phyloP scores from a whole-genome alignment of 2,113 vertebrate genomes.

The Girardinichthys multiradiatus region DNA sequence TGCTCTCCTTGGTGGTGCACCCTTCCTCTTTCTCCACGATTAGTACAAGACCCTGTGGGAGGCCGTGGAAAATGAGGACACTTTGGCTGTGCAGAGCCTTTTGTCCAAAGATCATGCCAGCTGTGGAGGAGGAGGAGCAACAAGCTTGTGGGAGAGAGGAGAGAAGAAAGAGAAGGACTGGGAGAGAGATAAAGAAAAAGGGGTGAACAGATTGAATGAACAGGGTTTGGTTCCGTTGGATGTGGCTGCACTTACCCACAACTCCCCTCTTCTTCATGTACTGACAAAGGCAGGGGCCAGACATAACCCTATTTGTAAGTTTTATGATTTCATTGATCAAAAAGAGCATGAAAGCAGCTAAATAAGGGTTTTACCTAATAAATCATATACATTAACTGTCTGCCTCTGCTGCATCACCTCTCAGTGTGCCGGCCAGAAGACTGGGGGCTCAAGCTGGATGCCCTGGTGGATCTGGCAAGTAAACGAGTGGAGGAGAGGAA shows the following conservation, averaged over 20 bases:
- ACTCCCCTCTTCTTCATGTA: conserved; percentile 77
- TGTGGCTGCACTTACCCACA: conserved; percentile 79
- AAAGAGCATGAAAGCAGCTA: neutral
- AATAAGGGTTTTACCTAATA: neutral
- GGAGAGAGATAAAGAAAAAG: conserved; percentile 65
- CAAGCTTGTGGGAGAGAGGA: conserved; percentile 61
- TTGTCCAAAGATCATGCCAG: conserved; percentile 65
- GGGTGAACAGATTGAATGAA: conserved; percentile 76
- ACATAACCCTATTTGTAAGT: conserved; percentile 80
- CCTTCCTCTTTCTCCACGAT: conserved; percentile 28
- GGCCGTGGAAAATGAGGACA: conserved; percentile 81
- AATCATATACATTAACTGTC: neutral
- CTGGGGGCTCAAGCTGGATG: conserved; percentile 75
- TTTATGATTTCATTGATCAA: neutral
- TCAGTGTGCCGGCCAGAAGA: conserved; percentile 71
- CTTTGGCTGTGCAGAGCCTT: conserved; percentile 75
- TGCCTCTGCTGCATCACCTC: neutral
- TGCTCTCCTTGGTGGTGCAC: conserved; percentile 3
- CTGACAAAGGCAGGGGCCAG: conserved; percentile 76
- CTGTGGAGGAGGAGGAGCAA: conserved; percentile 46
- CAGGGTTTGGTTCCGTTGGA: conserved; percentile 81
- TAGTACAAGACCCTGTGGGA: conserved; percentile 81
- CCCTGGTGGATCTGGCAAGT: conserved; percentile 71
- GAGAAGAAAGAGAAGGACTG: conserved; percentile 68
- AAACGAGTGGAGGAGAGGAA: conserved; percentile 69